phyloP scores from a whole-genome alignment of 2,888 invertebrate species.

The Crepidodera aurea region DNA sequence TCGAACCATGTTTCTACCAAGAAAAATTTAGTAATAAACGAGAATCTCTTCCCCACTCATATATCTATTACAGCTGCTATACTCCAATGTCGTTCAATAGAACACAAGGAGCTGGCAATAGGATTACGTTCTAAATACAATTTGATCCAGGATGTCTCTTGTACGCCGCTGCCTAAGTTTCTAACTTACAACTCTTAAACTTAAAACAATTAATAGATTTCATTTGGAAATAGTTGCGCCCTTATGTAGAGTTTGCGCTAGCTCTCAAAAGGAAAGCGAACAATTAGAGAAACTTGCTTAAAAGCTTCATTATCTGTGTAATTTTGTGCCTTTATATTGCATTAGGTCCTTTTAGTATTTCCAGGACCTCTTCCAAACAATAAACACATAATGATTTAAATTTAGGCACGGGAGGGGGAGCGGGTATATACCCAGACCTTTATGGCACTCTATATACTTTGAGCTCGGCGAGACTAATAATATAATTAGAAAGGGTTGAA shows the following conservation, averaged over 20 bases:
- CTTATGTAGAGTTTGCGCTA: background rate
- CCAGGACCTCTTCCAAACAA: conserved; percentile 37
- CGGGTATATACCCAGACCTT: background rate
- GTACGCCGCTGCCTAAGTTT: background rate
- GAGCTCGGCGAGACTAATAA: background rate
- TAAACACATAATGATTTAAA: conserved; percentile 40
- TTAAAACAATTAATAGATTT: conserved; percentile 22
- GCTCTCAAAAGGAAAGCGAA: conserved; percentile 21
- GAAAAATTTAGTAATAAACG: too few relatives aligned
- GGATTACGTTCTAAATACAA: too few relatives aligned
- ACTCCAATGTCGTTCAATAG: too few relatives aligned
- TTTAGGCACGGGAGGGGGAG: background rate
- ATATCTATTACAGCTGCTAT: too few relatives aligned
- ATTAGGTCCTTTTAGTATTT: conserved; percentile 33
- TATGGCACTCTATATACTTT: conserved; percentile 4
- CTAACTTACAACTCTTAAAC: conserved; percentile 1
- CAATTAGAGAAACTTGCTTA: conserved; percentile 40
- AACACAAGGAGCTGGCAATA: too few relatives aligned
- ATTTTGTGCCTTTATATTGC: conserved; percentile 41
- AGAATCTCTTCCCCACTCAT: too few relatives aligned
- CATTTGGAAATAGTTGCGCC: conserved; percentile 22
- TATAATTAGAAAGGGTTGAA: conserved; percentile 6
- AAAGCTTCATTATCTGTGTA: conserved; percentile 41
- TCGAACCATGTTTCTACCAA: too few relatives aligned
- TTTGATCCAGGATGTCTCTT: too few relatives aligned